Percentiles rank a stretch among this genome's conserved stretches.
Conservation (phyloP, 2,113 vertebrate genomes). For the Cheirogaleus medius region DNA sequence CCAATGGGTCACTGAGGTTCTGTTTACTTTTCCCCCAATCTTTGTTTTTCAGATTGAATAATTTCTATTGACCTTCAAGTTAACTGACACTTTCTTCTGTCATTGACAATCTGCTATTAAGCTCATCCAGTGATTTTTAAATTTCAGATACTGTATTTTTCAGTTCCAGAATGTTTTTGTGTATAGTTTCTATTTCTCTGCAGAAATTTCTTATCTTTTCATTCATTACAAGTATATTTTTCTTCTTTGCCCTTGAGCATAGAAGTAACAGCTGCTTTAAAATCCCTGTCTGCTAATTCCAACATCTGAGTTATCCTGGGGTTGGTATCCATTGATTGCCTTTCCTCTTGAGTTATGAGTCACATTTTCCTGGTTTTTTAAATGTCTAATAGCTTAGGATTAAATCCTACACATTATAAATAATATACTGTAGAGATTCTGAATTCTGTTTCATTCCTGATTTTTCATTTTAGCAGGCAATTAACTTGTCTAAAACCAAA, state of each 20-base stretch:
- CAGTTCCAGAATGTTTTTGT: not conserved
- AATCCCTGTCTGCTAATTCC: not conserved
- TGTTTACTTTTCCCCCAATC: not conserved
- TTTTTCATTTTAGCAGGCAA: slow-evolving; percentile 8
- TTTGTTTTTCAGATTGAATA: not conserved
- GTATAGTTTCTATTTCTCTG: not conserved
- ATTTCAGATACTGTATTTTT: not conserved
- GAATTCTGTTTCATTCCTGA: not conserved
- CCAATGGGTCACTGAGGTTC: not conserved
- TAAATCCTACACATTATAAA: not conserved
- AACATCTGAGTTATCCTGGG: not conserved
- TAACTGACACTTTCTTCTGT: not conserved
- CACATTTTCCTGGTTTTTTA: not conserved
- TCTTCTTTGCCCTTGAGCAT: not conserved
- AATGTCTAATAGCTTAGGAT: not conserved
- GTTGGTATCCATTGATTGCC: not conserved
- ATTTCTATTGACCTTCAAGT: not conserved
- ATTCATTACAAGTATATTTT: slow-evolving; percentile 25
- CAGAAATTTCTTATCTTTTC: not conserved
- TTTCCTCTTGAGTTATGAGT: slow-evolving; percentile 18
- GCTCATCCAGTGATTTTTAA: not conserved
- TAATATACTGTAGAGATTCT: not conserved
- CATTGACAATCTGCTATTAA: not conserved
- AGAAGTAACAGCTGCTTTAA: not conserved
- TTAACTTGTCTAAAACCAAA: slow-evolving; percentile 2